Base-by-base conservation (phyloP, 2,888 invertebrate species). In the Melanchra persicariae region DNA sequence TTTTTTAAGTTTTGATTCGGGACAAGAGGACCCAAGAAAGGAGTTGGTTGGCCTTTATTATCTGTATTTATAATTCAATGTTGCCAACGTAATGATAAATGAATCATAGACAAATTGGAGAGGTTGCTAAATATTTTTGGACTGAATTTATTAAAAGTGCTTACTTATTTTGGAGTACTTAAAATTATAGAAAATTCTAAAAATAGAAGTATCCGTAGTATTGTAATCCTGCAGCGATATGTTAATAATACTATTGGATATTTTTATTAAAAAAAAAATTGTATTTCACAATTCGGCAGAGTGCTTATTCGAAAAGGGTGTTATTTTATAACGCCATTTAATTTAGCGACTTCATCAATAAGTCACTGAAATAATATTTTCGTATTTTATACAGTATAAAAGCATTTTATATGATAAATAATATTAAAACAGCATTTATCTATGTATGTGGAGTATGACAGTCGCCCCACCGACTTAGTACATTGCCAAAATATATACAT, bases 361-460 rank as follows among this genome's bases (percentile, higher is more conserved):
- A 10, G 10, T 26, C 19, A 43, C 7, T 60, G 12, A 72, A 65
- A 65, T 62, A 40, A 72, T 72, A 77, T 54, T 76, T 80, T 72
- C 26, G 54, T 75, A 79, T 79, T 78, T 66, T 75, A 26, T 80
- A 64, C 64, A 69, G 66, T 75, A 74, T 70, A 62, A 34, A 77
- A 78, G 83, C 84, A 82, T 84, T 84, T 85, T 75, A 57, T 74
- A 77, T 66, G 45, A 58, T 77, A 77, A 74, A 65, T 68, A 67
- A 72, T 81, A 81, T 62, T 60, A 40, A 72, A 72, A 52, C 73
- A 85, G 89, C 88, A 88, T 88, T 89, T 89, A 88, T 77, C 45
- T 83, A 81, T 81, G 76, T 77, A 76, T 77, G 84, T 77, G 75
- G 73, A 82, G 68, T 77, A 61, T 77, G 43, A 63, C 55, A 81